Evolutionary conservation across 1,140 invertebrate species (phyloP), one percentile per base, ranked within the genome.

Genomic region (Harpegnathos saltator): DNA sequence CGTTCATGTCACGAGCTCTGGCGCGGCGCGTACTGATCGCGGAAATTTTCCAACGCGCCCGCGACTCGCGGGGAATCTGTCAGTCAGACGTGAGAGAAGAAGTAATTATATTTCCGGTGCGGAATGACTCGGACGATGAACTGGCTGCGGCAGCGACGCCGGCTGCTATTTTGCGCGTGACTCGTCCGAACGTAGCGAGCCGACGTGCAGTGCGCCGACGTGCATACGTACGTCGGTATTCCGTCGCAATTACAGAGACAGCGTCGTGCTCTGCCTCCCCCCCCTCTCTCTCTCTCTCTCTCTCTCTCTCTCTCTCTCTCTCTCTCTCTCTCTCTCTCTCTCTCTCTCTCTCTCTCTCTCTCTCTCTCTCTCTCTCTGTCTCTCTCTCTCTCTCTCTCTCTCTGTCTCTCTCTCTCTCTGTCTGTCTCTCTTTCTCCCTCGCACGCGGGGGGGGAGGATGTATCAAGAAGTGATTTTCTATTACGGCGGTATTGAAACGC

Each of bases 381-480:
- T 44, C 38, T 44, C 38, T 44, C 38, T 44, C 38, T 11, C 38
- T 44, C 7, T 29, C 22, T 69, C 52, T 44, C 75, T n/a, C 48
- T 68, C 9, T 44, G n/a, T n/a, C n/a, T n/a, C n/a, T n/a, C n/a
- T n/a, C n/a, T n/a, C n/a, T n/a, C 38, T 44, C 38, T 44, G 3
- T 44, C 38, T 44, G 3, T 44, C 38, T 44, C 38, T 44, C 38
- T 11, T 9, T 44, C 7, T 29, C 22, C 58, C 52, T 44, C 75
- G n/a, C n/a, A n/a, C n/a, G n/a, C n/a, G n/a, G n/a, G n/a, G 52
- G 17, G 52, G 15, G 63, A 38, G 61, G 56, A 44, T 65, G 65
- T 80, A 80, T 80, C 75, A 80, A 80, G 75, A 59, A 71, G 52
- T 80, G 75, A 80, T 80, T 80, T 80, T 80, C 75, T 71, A 80